Conservation (phyloP, 2,888 invertebrate genomes). For the Tetropium fuscum region DNA sequence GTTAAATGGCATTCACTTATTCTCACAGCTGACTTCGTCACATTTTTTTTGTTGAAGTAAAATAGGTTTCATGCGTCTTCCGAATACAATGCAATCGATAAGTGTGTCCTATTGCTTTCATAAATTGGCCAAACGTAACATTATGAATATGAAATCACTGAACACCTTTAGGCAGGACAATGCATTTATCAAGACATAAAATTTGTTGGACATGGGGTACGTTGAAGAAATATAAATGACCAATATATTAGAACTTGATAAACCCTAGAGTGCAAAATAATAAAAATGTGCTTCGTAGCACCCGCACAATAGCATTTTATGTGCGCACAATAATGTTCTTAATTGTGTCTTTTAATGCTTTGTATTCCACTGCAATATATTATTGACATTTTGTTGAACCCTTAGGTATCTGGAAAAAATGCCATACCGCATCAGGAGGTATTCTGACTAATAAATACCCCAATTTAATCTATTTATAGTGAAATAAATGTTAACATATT, state of each 20-base stretch:
- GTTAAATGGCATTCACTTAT: constrained; percentile 38
- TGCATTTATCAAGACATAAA: constrained; percentile 24
- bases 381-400: no score
- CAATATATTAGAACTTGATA: constrained; percentile 15
- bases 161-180: constrained; percentile 21
- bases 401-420: no score
- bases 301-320: constrained; percentile 9
- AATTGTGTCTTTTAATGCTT: constrained; percentile 13
- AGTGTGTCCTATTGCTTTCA: constrained; percentile 51
- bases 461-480: no score
- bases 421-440: no score
- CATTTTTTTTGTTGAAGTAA: constrained; percentile 46
- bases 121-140: constrained; percentile 10
- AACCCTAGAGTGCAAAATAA: constrained; percentile 16
- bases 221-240: constrained; percentile 15
- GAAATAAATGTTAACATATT: no score
- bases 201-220: constrained; percentile 12
- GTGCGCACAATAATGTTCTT: constrained; percentile 4
- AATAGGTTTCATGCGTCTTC: constrained; percentile 53
- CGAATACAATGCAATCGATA: constrained; percentile 46
- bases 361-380: no score
- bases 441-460: no score
- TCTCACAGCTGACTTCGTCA: constrained; percentile 51
- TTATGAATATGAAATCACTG: constrained; percentile 8
- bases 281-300: constrained; percentile 1